Conservation (phyloP, 37 sponge, comb jelly and placozoan genomes). For the Spongilla lacustris region DNA sequence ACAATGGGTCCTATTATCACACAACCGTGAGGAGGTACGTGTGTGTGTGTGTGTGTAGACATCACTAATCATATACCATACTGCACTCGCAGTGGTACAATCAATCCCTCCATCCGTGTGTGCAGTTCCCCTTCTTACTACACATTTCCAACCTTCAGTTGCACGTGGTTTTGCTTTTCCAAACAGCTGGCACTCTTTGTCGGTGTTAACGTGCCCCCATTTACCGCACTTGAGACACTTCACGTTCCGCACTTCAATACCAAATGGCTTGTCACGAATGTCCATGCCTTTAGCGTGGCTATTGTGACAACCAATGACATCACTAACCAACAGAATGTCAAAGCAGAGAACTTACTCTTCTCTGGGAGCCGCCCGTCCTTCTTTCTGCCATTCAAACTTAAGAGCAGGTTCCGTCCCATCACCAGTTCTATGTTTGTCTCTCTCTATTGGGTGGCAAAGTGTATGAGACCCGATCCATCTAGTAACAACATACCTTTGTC, state of each 20-base stretch:
- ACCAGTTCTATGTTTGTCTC: constrained; percentile 14
- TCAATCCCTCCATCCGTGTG: too few relatives aligned
- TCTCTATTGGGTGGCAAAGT: background rate
- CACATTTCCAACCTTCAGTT: background rate
- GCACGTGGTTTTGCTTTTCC: constrained; percentile 53
- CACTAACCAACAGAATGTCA: background rate
- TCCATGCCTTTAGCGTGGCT: constrained; percentile 63
- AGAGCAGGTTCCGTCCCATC: constrained; percentile 29
- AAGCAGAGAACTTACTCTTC: constrained; percentile 44
- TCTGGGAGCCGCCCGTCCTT: constrained; percentile 62
- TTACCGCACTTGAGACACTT: constrained; percentile 95
- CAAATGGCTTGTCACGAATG: constrained; percentile 67
- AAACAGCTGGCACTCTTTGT: constrained; percentile 85
- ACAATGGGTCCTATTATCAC: constrained; percentile 2
- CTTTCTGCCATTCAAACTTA: constrained; percentile 93
- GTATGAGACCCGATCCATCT: too few relatives aligned
- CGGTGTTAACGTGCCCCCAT: constrained; percentile 95
- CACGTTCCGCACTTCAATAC: constrained; percentile 81
- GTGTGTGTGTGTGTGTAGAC: too few relatives aligned
- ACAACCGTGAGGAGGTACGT: background rate
- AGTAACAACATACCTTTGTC: constrained; percentile 34
- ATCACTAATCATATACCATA: background rate
- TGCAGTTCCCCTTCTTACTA: too few relatives aligned
- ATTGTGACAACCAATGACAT: background rate
- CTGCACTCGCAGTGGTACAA: background rate